phyloP scores from a whole-genome alignment of 2,113 vertebrate genomes.

The Boulengeromyrus knoepffleri region DNA sequence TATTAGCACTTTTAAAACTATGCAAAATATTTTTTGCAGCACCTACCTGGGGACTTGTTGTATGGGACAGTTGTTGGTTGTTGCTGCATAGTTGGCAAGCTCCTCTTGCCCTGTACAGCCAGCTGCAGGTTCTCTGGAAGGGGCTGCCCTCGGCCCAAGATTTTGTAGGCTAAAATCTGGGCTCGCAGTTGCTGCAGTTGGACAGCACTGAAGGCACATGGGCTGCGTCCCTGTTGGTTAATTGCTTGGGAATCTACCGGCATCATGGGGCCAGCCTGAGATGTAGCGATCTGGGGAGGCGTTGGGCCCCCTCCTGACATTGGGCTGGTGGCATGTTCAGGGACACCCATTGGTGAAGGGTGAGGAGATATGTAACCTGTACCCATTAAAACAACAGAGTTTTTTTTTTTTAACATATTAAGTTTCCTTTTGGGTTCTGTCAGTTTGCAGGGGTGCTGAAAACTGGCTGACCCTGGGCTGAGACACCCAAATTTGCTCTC shows the following conservation, averaged over 20 bases:
- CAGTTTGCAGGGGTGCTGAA: not conserved
- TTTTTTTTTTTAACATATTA: not conserved
- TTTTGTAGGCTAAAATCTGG: conserved; percentile 97
- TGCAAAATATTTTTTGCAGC: not conserved
- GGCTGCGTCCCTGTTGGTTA: conserved; percentile 74
- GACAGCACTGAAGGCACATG: conserved; percentile 87
- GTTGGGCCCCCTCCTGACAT: conserved; percentile 91
- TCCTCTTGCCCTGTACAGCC: conserved; percentile 92
- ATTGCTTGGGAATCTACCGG: conserved; percentile 80
- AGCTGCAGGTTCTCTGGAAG: conserved; percentile 94
- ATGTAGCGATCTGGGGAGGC: conserved; percentile 83
- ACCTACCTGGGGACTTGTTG: conserved; percentile 76
- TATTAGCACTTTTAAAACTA: not conserved
- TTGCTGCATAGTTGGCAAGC: conserved; percentile 87
- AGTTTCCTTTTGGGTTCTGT: not conserved
- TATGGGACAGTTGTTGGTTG: conserved; percentile 61
- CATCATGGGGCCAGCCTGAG: conserved; percentile 77
- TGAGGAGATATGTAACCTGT: conserved; percentile 93
- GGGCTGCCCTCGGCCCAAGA: conserved; percentile 88
- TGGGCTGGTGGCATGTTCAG: conserved; percentile 88
- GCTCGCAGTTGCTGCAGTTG: conserved; percentile 95
- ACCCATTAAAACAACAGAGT: conserved; percentile 24
- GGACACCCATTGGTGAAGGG: conserved; percentile 81
- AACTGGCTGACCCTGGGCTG: not conserved
- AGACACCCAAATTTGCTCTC: not conserved